Evolutionary conservation across 23 tunicate genomes (phyloP), one percentile per base, ranked within the genome.

Genomic region (Botrylloides violaceus): DNA sequence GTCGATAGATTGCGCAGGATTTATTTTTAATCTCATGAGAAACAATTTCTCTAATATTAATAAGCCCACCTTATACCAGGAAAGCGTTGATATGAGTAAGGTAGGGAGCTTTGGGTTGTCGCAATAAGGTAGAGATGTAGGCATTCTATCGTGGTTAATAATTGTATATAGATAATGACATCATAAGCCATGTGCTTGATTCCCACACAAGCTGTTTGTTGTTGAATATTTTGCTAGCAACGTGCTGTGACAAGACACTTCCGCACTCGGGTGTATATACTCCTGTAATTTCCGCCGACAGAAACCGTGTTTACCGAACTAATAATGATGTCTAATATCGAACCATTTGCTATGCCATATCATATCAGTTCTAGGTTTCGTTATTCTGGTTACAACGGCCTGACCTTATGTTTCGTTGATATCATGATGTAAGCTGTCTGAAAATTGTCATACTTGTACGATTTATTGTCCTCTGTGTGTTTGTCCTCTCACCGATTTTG

Each of bases 161-260:
- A 43, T 7, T 43, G 9, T 43, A 15, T 43, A 15, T 43, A 43
- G 53, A 43, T 43, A 43, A 15, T 63, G 70, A 63, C 70, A 63
- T 63, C 70, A 63, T 63, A 27, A 63, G 33, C 26, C 70, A 63
- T 63, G 70, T 63, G 70, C 19, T 33, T 19, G 32, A 4, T 63
- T 63, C 70, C 33, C 70, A 63, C 33, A 33, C 18, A 27, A 7
- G 20, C 35, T 63, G 70, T 63, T 63, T 63, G 36, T 63, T 26
- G 70, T 4, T n/a, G 33, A 63, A 63, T 63, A 63, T 26, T 63
- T 63, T 63, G 29, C 70, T 33, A 22, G 33, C 70, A 33, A 33
- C 35, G 35, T 63, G 70, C 32, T 12, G 33, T 31, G 70, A 28
- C 70, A 33, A 33, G 70, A 27, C 70, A 63, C 70, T 63, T 63